A percentile compares a stretch with the other conserved stretches of the same genome.
Conservation (phyloP, 2,797 vertebrate genomes). For the Euthynnus affinis region DNA sequence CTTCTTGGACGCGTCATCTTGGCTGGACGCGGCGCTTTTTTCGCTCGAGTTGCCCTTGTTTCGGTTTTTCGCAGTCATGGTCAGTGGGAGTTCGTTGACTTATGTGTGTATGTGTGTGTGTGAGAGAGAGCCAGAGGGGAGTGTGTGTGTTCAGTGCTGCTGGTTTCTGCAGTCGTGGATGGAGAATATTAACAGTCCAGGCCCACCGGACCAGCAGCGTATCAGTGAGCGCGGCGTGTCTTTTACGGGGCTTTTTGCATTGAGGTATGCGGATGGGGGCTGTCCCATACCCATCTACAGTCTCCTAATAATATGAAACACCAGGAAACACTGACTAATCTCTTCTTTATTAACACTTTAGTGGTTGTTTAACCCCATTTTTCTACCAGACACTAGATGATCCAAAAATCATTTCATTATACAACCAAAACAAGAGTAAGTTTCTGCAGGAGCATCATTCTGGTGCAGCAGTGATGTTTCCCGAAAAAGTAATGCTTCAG, state of each 20-base stretch:
- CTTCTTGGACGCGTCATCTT: constrained; percentile 79
- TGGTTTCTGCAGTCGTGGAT: constrained; percentile 73
- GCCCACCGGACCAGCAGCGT: constrained; percentile 73
- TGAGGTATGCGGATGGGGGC: constrained; percentile 83
- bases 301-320: constrained; percentile 28
- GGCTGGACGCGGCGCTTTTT: constrained; percentile 58
- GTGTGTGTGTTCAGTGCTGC: constrained; percentile 11
- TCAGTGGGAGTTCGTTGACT: constrained; percentile 17
- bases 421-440: neutral
- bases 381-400: neutral
- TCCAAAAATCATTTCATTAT: fast-evolving
- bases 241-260: constrained; percentile 54
- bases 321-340: constrained; percentile 31
- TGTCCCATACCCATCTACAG: constrained; percentile 46
- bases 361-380: fast-evolving
- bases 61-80: constrained; percentile 82
- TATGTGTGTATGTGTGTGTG: neutral
- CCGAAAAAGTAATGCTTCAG: neutral
- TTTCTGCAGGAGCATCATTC: neutral
- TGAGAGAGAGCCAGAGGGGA: neutral
- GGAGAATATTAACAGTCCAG: constrained; percentile 57
- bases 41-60: constrained; percentile 77
- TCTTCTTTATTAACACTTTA: neutral
- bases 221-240: constrained; percentile 86
- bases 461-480: neutral